Percentiles rank a stretch among this genome's conserved stretches.
These are phyloP conservation scores for Paracentrotus lividus DNA, from an alignment of 53 echinoderm and acorn worm genomes.

Conservation along the genomic window DNA sequence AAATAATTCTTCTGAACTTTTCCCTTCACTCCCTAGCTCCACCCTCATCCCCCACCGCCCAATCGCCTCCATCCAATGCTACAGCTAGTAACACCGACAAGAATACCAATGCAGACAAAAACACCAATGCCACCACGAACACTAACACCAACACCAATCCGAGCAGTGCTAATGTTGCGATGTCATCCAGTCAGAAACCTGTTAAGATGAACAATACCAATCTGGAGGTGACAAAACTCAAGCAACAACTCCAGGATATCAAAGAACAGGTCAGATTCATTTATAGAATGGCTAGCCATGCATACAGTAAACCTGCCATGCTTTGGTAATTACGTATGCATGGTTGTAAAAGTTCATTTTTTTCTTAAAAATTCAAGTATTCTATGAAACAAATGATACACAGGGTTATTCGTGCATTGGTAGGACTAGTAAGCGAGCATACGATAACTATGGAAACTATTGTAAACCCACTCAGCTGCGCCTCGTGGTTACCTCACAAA, in stretches of 20 bases:
- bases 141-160: slow-evolving; percentile 30
- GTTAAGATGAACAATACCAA: slow-evolving; percentile 95
- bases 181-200: slow-evolving; percentile 77
- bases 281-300: no score
- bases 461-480: no score
- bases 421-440: no score
- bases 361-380: no score
- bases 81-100: slow-evolving; percentile 20
- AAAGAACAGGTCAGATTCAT: slow-evolving; percentile 88
- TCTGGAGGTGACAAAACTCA: slow-evolving; percentile 85
- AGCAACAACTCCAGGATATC: slow-evolving; percentile 96
- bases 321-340: no score
- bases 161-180: slow-evolving; percentile 62
- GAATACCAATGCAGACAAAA: slow-evolving; percentile 22
- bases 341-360: no score
- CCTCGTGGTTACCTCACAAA: no score
- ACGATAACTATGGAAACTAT: no score
- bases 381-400: no score
- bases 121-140: slow-evolving; percentile 43
- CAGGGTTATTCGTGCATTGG: no score
- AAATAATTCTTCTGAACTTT: not conserved
- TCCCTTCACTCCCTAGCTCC: slow-evolving; percentile 1
- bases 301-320: no score
- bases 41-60: slow-evolving; percentile 30
- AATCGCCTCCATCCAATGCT: slow-evolving; percentile 17